These are phyloP conservation scores for Gymnogyps californianus DNA, from an alignment of 2,113 vertebrate genomes.

Conservation along the genomic window DNA sequence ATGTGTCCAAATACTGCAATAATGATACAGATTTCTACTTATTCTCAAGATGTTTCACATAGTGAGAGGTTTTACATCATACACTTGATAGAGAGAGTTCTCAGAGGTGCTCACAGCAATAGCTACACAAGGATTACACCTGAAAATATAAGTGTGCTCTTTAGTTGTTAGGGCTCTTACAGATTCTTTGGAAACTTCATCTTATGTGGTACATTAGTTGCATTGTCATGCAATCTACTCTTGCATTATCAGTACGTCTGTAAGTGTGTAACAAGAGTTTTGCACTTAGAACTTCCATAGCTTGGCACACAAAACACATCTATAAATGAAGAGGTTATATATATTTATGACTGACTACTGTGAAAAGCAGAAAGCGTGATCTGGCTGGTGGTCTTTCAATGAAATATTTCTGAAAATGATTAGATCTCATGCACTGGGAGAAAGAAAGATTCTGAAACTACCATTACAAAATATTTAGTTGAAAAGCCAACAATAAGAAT, in stretches of 20 bases:
- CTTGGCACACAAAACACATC: background rate
- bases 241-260: background rate
- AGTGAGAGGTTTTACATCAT: background rate
- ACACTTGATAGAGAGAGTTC: background rate
- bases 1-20: background rate
- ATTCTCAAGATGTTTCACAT: background rate
- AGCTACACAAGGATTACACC: background rate
- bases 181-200: background rate
- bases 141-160: background rate
- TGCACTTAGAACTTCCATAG: background rate
- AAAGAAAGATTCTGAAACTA: background rate
- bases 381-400: background rate
- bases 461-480: background rate
- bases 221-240: background rate
- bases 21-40: background rate
- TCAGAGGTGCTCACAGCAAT: background rate
- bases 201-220: background rate
- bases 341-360: background rate
- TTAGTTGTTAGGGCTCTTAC: background rate
- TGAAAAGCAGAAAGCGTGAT: background rate
- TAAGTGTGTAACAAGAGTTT: background rate
- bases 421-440: background rate
- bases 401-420: background rate
- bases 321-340: background rate
- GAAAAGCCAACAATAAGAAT: background rate